phyloP scores from a whole-genome alignment of 92 coral and sea anemone species.

The Heteractis magnifica region DNA sequence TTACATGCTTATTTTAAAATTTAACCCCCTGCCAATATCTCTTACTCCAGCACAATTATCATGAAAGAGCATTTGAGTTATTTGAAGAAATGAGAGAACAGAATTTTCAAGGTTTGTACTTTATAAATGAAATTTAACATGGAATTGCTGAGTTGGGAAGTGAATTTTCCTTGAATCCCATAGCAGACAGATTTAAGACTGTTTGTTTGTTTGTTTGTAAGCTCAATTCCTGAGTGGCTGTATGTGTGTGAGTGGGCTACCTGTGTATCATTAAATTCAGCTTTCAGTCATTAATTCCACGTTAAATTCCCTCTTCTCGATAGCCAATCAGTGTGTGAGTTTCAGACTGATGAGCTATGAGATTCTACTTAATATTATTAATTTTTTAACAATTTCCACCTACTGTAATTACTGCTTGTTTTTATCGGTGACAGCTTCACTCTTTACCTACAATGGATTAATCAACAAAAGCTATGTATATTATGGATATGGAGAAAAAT shows the following conservation, averaged over 20 bases:
- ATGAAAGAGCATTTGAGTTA: constrained; percentile 56
- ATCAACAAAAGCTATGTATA: constrained; percentile 39
- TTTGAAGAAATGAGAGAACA: constrained; percentile 72
- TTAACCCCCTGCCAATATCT: not conserved
- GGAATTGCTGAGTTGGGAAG: too few species aligned
- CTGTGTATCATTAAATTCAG: too few species aligned
- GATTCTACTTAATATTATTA: not conserved
- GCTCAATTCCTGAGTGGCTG: too few species aligned
- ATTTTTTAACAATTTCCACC: not conserved
- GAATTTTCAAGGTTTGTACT: constrained; percentile 58
- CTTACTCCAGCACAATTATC: constrained; percentile 53
- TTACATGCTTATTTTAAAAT: not conserved
- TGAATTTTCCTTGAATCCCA: not conserved
- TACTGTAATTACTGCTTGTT: not conserved
- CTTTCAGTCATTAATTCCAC: too few species aligned
- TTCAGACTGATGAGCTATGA: too few species aligned
- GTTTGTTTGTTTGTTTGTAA: too few species aligned
- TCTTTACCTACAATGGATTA: constrained; percentile 61
- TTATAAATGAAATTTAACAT: too few species aligned
- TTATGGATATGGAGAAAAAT: constrained; percentile 24
- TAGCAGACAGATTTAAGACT: not conserved
- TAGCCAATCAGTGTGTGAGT: too few species aligned
- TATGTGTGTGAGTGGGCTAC: too few species aligned
- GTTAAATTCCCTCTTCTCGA: too few species aligned
- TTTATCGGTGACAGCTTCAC: constrained; percentile 31